These are phyloP conservation scores for Calameuta idolon DNA, from an alignment of 2,888 invertebrate genomes.

Conservation along the genomic window DNA sequence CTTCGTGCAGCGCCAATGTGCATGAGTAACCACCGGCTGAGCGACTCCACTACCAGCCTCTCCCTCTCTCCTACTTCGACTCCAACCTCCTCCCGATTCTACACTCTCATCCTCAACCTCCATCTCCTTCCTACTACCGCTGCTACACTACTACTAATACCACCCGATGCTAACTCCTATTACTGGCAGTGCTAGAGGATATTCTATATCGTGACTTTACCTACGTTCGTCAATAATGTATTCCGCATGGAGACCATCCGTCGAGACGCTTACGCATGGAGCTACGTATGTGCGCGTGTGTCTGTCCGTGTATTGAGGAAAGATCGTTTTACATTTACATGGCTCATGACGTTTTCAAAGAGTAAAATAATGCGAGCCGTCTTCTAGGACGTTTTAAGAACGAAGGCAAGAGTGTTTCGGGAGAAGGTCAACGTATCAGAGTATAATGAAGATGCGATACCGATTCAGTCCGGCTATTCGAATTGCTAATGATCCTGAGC, in stretches of 20 bases:
- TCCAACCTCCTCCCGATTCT: neutral
- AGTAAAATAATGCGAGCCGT: slow-evolving; percentile 39
- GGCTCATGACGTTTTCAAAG: neutral
- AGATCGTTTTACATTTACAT: slow-evolving; percentile 3
- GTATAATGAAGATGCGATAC: slow-evolving; percentile 25
- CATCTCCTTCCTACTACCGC: neutral
- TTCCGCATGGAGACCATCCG: slow-evolving; percentile 38
- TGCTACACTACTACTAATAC: neutral
- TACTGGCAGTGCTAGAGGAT: neutral
- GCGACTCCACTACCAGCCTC: slow-evolving; percentile 26
- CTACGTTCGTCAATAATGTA: slow-evolving; percentile 47
- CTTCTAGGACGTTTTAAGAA: slow-evolving; percentile 43
- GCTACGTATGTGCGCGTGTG: slow-evolving; percentile 13
- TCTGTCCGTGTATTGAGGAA: neutral
- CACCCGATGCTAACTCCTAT: neutral
- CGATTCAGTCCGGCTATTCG: neutral
- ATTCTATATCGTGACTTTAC: neutral
- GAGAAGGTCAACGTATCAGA: slow-evolving; percentile 48
- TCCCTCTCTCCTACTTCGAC: slow-evolving; percentile 20
- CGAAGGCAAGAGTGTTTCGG: slow-evolving; percentile 49
- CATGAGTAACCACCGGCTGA: slow-evolving; percentile 46
- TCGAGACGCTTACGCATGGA: slow-evolving; percentile 25
- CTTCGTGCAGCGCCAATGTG: slow-evolving; percentile 47
- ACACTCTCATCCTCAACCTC: slow-evolving; percentile 7
- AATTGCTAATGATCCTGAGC: neutral